Evolutionary conservation across 2,797 vertebrate species (phyloP), one percentile per base, ranked within the genome.

Genomic region (Melanotaenia maccullochi): DNA sequence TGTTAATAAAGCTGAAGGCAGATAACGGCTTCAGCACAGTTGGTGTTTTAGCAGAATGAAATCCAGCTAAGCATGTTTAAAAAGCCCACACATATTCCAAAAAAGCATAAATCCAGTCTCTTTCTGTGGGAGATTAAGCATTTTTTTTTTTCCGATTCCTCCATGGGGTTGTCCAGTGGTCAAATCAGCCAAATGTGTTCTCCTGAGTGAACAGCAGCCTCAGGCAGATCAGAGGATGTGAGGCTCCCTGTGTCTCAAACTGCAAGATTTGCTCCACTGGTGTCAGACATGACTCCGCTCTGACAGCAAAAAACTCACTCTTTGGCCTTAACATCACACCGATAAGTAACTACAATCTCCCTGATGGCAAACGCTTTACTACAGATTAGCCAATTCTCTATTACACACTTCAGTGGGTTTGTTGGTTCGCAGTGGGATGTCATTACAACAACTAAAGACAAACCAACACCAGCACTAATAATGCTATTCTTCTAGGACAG

Each of bases 201-300:
- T 84, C 72, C 76, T 47, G 78, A 76, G 68, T 75, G 83, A 88
- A 68, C 79, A 76, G 74, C 75, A 76, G 84, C 89, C 85, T 66
- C 54, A 0, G 83, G 87, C 82, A 13, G 33, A 61, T 79, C 72
- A 65, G 80, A 71, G 44, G 79, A 77, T 70, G 80, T 65, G 65
- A 87, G 78, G 70, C 78, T 84, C 81, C 73, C 76, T 20, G 71
- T 38, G 78, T 76, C 75, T 84, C 84, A 75, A 57, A 84, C 87
- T 89, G 88, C 81, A 87, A 83, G 81, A 84, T 73, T 81, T 82
- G 81, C 69, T 92, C 75, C 68, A 57, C 68, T 65, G 69, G 90
- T 82, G 84, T 90, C 79, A 85, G 91, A 90, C 89, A 87, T 81
- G 82, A 85, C 75, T 86, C 73, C 24, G 68, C 65, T 84, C 82